Evolutionary conservation across 2,888 invertebrate species (phyloP).

Genomic region (Drosophila mimica): DNA sequence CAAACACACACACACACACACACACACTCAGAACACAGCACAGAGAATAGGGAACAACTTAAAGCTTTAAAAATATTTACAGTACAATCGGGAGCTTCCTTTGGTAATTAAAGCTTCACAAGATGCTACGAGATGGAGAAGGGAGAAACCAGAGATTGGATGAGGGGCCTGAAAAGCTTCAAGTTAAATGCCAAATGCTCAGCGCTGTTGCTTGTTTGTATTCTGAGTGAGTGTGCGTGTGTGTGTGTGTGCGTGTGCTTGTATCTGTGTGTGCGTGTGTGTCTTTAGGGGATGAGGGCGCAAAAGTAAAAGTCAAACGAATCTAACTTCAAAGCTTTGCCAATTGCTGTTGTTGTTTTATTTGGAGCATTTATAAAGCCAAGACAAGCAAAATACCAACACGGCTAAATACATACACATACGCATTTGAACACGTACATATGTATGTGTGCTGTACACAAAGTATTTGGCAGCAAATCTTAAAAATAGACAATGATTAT

Average conservation of each 20-base stretch:
- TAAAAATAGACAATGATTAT: conserved; percentile 39
- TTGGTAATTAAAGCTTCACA: conserved; percentile 52
- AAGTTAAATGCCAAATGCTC: conserved; percentile 51
- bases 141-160: neutral
- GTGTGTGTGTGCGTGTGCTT: conserved; percentile 13
- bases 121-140: neutral
- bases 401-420: neutral
- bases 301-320: conserved; percentile 55
- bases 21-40: neutral
- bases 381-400: conserved; percentile 24
- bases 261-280: conserved; percentile 10
- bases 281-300: conserved; percentile 13
- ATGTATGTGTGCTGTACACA: neutral
- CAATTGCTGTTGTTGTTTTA: conserved; percentile 45
- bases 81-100: conserved; percentile 24
- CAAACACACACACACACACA: neutral
- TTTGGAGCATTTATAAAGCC: conserved; percentile 35
- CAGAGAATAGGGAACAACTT: conserved; percentile 23
- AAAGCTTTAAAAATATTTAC: conserved; percentile 52
- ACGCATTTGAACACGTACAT: too few species aligned
- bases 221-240: conserved; percentile 17
- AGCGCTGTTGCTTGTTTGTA: conserved; percentile 47
- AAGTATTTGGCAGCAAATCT: conserved; percentile 30
- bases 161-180: conserved; percentile 36
- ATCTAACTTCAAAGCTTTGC: conserved; percentile 50